Base-by-base conservation (phyloP, 1,140 invertebrate species). In the Eueides isabella region DNA sequence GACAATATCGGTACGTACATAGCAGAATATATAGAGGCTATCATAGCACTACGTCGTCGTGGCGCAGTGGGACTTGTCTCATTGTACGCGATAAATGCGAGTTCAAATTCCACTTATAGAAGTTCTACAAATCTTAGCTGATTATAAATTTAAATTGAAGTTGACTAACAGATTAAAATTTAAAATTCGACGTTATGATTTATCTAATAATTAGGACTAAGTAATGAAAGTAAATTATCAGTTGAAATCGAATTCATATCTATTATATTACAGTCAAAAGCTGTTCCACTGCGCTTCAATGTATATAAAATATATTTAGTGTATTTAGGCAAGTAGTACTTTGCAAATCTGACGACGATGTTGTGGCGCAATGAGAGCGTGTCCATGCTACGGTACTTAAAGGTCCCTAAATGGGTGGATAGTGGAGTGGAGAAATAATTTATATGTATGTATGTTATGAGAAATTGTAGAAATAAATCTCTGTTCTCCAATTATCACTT, bases 11-110 rank as follows among this genome's bases (percentile, higher is more conserved):
- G 19, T 55, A 55, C 48, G 48, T 55, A 55, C 19, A 55, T 6
- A 23, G 48, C 48, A 26, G 48, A 23, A 55, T 55, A 55, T 55
- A 55, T 55, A 55, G 48, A 55, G 48, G 48, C 48, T 55, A 55
- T 55, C 48, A 55, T 55, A 55, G 48, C 48, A 55, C 19, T 55
- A 55, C 19, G 23, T 55, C 48, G 48, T 55, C 19, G 19, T 26
- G 11, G 11, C 9, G 23, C 9, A 55, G 48, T 55, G 23, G 48
- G 23, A 55, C 7, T 9, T 26, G 6, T 55, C 48, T 26, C 48
- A 55, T 55, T 6, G 1, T 55, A 2, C 16, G 9, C n/a, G 2
- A 19, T 9, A 6, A 5, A 19, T 48, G 16, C 2, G n/a, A 12
- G 48, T 55, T 55, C 48, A 55, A 55, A 55, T 55, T 48, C 35